Evolutionary conservation across 2,888 invertebrate genomes (phyloP), one percentile per base, ranked within the genome.

Genomic region (Scaptomyza parva): DNA sequence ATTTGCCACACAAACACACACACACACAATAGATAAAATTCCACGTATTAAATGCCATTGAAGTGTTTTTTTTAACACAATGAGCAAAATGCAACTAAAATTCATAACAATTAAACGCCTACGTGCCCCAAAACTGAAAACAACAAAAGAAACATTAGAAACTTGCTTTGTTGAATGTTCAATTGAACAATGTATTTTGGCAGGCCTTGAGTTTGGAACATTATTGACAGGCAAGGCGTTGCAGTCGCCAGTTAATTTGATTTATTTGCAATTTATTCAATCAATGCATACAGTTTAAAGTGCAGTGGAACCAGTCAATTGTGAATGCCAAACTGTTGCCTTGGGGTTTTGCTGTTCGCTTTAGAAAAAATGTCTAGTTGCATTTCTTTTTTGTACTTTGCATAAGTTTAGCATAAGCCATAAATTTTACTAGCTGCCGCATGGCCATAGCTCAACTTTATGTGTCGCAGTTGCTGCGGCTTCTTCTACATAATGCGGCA

Each of bases 81-180:
- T 35, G 26, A 28, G 28, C 55, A 40, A 62, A 61, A 53, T 70
- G 61, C 72, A 66, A n/a, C n/a, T n/a, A 50, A 62, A 57, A 53
- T 76, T 66, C 72, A 66, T 63, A 80, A 84, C 81, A 81, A 86
- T 81, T 81, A 81, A 65, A 81, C 81, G 81, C 87, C 81, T 87
- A 81, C 87, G 70, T 84, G 78, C 70, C 57, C 37, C 55, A n/a
- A n/a, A n/a, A n/a, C n/a, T n/a, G n/a, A n/a, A n/a, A n/a, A n/a
- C 40, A 40, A 20, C 30, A 9, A 22, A 33, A 37, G 4, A 9
- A 37, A 17, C 37, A 33, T 39, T 60, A 18, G 39, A 66, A 48
- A 48, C 30, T 48, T 1, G 47, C 52, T 65, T 70, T 53, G 48
- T n/a, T n/a, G 76, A 62, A 53, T 71, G 55, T 54, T 59, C 50